Conservation (phyloP, 2,888 invertebrate species). For the Gymnocheta viridis region DNA sequence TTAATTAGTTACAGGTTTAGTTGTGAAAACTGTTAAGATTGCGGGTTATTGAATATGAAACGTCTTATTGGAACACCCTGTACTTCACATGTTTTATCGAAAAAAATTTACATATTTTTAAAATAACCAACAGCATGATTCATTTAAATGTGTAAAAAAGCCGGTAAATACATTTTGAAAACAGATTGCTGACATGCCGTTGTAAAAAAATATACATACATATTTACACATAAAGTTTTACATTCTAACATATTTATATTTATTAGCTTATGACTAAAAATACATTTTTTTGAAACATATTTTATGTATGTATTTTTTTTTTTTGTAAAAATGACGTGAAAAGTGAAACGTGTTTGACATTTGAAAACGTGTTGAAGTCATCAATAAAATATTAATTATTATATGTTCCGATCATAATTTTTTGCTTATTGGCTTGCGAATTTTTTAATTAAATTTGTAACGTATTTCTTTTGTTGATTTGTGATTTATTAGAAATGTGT, state of each 20-base stretch:
- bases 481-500: neutral
- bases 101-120: too few species aligned
- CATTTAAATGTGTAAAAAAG: neutral
- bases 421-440: conserved; percentile 1
- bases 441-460: conserved; percentile 34
- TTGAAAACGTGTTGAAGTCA: conserved; percentile 1
- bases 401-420: neutral
- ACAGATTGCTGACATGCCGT: neutral
- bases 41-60: too few species aligned
- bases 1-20: too few species aligned
- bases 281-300: neutral
- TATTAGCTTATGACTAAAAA: too few species aligned
- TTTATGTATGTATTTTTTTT: neutral
- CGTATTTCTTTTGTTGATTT: neutral
- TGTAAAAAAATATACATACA: neutral
- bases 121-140: too few species aligned
- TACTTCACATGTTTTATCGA: too few species aligned
- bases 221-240: neutral
- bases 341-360: conserved; percentile 38
- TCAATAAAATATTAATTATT: neutral
- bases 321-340: conserved; percentile 8
- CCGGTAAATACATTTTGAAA: conserved; percentile 3
- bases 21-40: too few species aligned
- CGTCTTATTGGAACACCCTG: too few species aligned
- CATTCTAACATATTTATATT: conserved; percentile 9